These are phyloP conservation scores for Scaptomyza tumidula DNA, from an alignment of 2,888 invertebrate genomes.

Conservation along the genomic window DNA sequence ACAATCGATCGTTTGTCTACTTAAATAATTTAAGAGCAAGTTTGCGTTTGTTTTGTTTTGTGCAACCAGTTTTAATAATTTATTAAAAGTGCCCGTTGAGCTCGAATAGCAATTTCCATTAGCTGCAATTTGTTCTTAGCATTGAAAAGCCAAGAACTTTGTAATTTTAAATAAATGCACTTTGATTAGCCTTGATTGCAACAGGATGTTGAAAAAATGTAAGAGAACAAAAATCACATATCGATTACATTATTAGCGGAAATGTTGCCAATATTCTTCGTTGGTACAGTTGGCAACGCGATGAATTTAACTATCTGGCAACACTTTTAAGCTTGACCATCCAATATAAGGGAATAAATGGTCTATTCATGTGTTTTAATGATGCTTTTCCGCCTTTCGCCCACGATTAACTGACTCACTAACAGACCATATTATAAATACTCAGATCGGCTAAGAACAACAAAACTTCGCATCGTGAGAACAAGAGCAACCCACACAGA, in stretches of 20 bases:
- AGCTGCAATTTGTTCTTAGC: slow-evolving; percentile 47
- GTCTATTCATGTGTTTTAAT: slow-evolving; percentile 33
- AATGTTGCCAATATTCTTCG: slow-evolving; percentile 1
- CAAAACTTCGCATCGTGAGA: slow-evolving; percentile 10
- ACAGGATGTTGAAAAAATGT: slow-evolving; percentile 53
- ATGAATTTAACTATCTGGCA: slow-evolving; percentile 2
- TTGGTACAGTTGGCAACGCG: slow-evolving; percentile 7
- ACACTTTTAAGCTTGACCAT: slow-evolving; percentile 8
- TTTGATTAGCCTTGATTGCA: slow-evolving; percentile 54
- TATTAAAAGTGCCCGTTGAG: slow-evolving; percentile 41
- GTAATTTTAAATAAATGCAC: slow-evolving; percentile 37
- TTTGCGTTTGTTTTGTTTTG: slow-evolving; percentile 26
- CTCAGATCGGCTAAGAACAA: slow-evolving; percentile 38
- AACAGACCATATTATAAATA: slow-evolving; percentile 33
- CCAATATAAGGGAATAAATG: background rate
- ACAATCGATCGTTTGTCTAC: slow-evolving; percentile 18
- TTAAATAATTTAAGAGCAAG: slow-evolving; percentile 40
- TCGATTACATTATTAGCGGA: slow-evolving; percentile 54
- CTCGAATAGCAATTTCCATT: slow-evolving; percentile 49
- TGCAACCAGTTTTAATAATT: slow-evolving; percentile 55
- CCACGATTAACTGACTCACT: slow-evolving; percentile 32
- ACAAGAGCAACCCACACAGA: slow-evolving; percentile 22
- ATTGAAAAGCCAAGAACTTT: slow-evolving; percentile 34
- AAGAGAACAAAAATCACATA: slow-evolving; percentile 40
- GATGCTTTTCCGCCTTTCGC: slow-evolving; percentile 50